Base-by-base conservation (phyloP, 2,113 vertebrate species). In the Silurus meridionalis region DNA sequence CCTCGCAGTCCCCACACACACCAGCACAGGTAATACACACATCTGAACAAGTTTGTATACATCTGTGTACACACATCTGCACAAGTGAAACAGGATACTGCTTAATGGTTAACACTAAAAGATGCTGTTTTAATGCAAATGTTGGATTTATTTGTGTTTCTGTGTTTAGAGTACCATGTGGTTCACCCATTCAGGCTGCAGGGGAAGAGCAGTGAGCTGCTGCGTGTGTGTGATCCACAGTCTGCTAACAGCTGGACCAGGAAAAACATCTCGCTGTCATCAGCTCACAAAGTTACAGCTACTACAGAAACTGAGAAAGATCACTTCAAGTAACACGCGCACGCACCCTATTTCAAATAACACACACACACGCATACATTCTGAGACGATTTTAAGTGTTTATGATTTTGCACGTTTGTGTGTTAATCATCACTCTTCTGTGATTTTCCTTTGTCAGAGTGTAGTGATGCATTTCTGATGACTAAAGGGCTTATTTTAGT, bases 171-270 rank as follows among this genome's bases (percentile, higher is more conserved):
- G 64, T 96, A 95, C 91, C 60, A 88, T 0, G 90, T 96, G 82
- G 95, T 97, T 80, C 95, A 94, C 63, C 97, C 97, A 1, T 99
- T 98, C 90, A 95, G 92, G 90, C 87, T 89, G 0, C 86, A 85
- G 0, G 96, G 97, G 72, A 98, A 94, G 80, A 92, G 88, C 89
- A 92, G 92, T 0, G 93, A 96, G 74, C 90, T 99, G 89, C 93
- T 99, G 69, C 85, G 96, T 77, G 82, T 96, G 71, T 90, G 90
- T 10, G 90, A 94, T 69, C 79, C 92, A 0, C 91, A 93, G 15
- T 95, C 95, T 52, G 66, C 79, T 55, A 89, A 92, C 83, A 96
- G 93, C 0, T 99, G 98, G 98, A 94, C 81, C 88, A 95, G 92
- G 86, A 93, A 90, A 14, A 84, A 83, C 53, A 90, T 98, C 28